Conservation (phyloP, 1,140 invertebrate species). For the Pentalonia nigronervosa region DNA sequence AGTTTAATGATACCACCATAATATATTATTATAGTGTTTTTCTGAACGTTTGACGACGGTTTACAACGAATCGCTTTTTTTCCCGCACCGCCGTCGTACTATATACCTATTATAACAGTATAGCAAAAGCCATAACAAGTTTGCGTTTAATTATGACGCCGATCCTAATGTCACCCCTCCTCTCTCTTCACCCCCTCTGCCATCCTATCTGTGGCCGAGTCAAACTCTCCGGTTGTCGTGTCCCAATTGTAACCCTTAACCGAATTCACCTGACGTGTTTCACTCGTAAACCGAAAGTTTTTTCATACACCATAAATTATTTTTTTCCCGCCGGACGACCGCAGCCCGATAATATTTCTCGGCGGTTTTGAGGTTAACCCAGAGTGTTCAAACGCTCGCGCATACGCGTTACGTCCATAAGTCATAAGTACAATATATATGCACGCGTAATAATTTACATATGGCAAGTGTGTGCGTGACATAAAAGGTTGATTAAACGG, state of each 20-base stretch:
- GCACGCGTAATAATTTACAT: not conserved
- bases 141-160: not conserved
- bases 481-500: conserved; percentile 33
- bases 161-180: not conserved
- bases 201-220: not conserved
- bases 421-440: not conserved
- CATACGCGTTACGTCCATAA: not conserved
- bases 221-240: not conserved
- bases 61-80: not conserved
- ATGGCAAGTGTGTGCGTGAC: not conserved
- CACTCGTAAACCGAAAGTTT: not conserved
- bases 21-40: not conserved
- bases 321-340: not conserved
- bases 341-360: not conserved
- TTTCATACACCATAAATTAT: not conserved
- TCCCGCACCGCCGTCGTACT: not conserved
- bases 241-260: not conserved
- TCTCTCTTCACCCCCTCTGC: not conserved
- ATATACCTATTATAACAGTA: not conserved
- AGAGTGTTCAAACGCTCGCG: too few species aligned
- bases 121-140: not conserved
- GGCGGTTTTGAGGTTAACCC: conserved; percentile 2
- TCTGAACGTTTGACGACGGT: not conserved
- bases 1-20: not conserved
- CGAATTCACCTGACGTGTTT: not conserved